phyloP scores from a whole-genome alignment of 2,113 vertebrate species.

The Macquaria australasica region DNA sequence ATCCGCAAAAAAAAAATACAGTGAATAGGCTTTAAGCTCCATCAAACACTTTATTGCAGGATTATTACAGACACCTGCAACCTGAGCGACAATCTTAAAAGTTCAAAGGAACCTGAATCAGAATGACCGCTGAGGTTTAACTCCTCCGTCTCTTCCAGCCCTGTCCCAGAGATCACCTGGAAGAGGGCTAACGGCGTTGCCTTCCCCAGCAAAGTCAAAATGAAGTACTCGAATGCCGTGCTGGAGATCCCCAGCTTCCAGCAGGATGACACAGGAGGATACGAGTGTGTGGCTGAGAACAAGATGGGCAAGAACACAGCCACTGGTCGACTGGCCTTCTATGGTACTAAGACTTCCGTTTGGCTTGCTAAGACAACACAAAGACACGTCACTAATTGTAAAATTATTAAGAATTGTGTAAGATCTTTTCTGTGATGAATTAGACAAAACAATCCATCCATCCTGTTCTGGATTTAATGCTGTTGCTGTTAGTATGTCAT shows the following conservation, averaged over 20 bases:
- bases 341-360: slow-evolving; percentile 83
- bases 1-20: slow-evolving; percentile 23
- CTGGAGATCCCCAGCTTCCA: slow-evolving; percentile 96
- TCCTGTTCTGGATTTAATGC: neutral
- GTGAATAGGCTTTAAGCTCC: slow-evolving; percentile 34
- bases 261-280: slow-evolving; percentile 92
- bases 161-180: slow-evolving; percentile 95
- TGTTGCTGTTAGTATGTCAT: neutral
- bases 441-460: neutral
- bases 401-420: slow-evolving; percentile 1
- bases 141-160: slow-evolving; percentile 81
- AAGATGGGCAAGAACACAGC: slow-evolving; percentile 93
- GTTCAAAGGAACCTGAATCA: slow-evolving; percentile 19
- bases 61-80: slow-evolving; percentile 42
- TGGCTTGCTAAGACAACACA: neutral
- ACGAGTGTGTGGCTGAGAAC: slow-evolving; percentile 95
- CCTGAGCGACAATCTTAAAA: slow-evolving; percentile 12
- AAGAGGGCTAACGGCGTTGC: slow-evolving; percentile 91
- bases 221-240: slow-evolving; percentile 91
- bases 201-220: slow-evolving; percentile 91
- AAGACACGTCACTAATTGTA: neutral
- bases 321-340: slow-evolving; percentile 92
- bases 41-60: slow-evolving; percentile 41
- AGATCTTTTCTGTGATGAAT: neutral
- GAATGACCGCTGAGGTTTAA: slow-evolving; percentile 12